These are phyloP conservation scores for Mimachlamys varia DNA, from an alignment of 2,888 invertebrate genomes.

Conservation along the genomic window DNA sequence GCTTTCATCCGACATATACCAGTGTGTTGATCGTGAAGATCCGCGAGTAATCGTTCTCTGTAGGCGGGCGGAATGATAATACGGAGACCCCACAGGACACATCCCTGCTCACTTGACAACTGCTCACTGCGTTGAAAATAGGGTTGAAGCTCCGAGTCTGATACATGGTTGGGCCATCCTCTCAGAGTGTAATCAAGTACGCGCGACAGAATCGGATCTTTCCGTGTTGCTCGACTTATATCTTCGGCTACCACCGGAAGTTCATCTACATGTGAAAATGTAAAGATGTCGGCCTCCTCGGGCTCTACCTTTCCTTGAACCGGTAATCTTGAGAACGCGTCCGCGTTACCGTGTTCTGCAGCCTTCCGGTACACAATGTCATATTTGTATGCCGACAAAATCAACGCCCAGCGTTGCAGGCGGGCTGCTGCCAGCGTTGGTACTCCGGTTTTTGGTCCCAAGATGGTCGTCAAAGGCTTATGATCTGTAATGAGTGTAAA, in stretches of 20 bases:
- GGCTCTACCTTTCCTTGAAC: constrained; percentile 25
- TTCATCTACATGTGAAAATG: constrained; percentile 39
- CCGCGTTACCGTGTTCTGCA: constrained; percentile 71
- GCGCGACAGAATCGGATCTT: constrained; percentile 25
- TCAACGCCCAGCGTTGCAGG: constrained; percentile 70
- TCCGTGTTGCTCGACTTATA: constrained; percentile 40
- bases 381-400: constrained; percentile 76
- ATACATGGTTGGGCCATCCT: not conserved
- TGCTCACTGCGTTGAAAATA: constrained; percentile 36
- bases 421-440: constrained; percentile 70
- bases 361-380: constrained; percentile 72
- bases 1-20: constrained; percentile 43
- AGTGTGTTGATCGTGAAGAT: constrained; percentile 41
- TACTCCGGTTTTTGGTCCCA: constrained; percentile 72
- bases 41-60: constrained; percentile 30
- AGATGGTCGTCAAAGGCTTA: constrained; percentile 79
- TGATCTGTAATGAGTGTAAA: constrained; percentile 81
- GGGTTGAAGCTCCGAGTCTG: not conserved
- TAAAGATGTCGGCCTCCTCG: constrained; percentile 36
- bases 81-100: constrained; percentile 42
- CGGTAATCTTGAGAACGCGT: constrained; percentile 73
- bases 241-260: constrained; percentile 28
- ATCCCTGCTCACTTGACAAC: constrained; percentile 37
- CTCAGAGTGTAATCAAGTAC: not conserved
- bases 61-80: constrained; percentile 38